Evolutionary conservation across 2,113 vertebrate species (phyloP).

Genomic region (Empidonax alnorum): DNA sequence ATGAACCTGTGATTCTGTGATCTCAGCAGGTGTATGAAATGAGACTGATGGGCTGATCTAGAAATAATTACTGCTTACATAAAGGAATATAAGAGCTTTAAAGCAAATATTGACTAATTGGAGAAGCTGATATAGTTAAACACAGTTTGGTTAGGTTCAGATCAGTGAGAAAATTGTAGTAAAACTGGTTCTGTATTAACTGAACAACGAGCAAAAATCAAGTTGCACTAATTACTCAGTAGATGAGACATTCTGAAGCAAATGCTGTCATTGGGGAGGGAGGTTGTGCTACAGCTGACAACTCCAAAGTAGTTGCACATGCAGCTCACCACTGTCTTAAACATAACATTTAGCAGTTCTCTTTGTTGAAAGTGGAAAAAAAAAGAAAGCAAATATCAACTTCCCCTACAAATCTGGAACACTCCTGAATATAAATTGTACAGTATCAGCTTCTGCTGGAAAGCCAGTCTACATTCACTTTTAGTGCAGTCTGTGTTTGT

Average conservation of each 20-base stretch:
- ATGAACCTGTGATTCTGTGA: neutral
- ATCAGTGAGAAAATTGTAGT: neutral
- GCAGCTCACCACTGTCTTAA: neutral
- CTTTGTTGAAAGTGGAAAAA: neutral
- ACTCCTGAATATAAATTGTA: neutral
- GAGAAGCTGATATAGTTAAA: neutral
- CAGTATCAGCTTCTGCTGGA: neutral
- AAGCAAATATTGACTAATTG: neutral
- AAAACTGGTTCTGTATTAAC: neutral
- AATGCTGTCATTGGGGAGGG: accelerated
- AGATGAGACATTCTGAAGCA: neutral
- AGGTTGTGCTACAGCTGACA: neutral
- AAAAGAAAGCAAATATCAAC: neutral
- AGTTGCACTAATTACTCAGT: neutral
- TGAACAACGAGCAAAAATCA: neutral
- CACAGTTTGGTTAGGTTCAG: neutral
- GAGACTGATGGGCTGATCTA: neutral
- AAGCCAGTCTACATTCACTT: neutral
- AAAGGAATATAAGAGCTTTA: neutral
- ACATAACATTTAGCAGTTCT: neutral
- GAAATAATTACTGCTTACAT: neutral
- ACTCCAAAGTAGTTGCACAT: accelerated
- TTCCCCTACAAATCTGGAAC: neutral
- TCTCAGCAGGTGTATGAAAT: neutral
- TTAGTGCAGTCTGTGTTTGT: neutral